Percentiles rank a stretch among this genome's conserved stretches.
Evolutionary conservation across 1,140 invertebrate genomes (phyloP).

Genomic region (Dendroctonus ponderosae): DNA sequence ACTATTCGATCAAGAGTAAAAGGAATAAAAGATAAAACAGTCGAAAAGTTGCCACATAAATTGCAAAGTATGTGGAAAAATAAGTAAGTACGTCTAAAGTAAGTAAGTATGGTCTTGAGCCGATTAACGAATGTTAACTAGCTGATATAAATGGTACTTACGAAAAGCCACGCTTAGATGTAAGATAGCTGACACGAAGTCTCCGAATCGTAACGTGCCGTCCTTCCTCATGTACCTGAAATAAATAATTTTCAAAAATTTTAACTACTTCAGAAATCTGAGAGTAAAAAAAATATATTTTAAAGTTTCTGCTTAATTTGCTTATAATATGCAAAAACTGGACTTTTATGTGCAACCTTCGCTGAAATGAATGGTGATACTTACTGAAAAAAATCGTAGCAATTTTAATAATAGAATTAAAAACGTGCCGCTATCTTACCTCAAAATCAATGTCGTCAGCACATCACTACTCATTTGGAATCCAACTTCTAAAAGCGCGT

Average conservation of each 20-base stretch:
- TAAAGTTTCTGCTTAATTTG: too few relatives aligned
- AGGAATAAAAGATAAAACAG: too few relatives aligned
- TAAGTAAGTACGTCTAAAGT: background rate
- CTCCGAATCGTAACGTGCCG: constrained; percentile 87
- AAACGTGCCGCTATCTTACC: constrained; percentile 42
- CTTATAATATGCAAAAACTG: too few relatives aligned
- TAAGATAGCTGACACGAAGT: constrained; percentile 87
- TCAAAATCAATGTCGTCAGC: constrained; percentile 75
- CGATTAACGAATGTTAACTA: background rate
- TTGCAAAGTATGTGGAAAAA: too few relatives aligned
- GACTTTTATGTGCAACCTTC: too few relatives aligned
- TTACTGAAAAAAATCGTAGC: background rate
- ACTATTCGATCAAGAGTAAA: too few relatives aligned
- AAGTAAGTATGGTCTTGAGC: background rate
- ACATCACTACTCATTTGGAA: constrained; percentile 84
- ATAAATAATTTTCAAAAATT: background rate
- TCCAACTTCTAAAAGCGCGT: constrained; percentile 82
- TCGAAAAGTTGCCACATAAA: too few relatives aligned
- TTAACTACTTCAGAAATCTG: background rate
- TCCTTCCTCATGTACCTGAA: constrained; percentile 83
- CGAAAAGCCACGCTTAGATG: constrained; percentile 86
- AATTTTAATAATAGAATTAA: background rate
- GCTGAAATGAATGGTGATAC: too few relatives aligned
- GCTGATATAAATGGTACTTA: constrained; percentile 56
- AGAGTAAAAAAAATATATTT: too few relatives aligned